Evolutionary conservation across 2,113 vertebrate genomes (phyloP), one percentile per base, ranked within the genome.

Genomic region (Oplegnathus fasciatus): DNA sequence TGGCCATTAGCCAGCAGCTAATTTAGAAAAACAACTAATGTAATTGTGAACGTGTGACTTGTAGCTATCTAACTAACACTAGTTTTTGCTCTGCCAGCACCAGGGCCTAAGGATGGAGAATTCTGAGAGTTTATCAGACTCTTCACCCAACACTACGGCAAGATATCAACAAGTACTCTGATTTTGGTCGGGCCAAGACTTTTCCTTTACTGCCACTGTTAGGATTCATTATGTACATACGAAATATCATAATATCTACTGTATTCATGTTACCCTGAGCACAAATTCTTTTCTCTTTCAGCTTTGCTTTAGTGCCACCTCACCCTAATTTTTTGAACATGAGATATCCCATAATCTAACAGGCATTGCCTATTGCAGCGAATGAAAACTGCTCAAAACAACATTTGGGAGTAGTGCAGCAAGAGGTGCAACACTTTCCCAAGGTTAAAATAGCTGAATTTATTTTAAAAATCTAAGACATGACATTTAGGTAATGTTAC

Each of bases 1-100:
- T 18, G 44, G 67, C 57, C 32, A 60, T 78, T 83, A 86, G 58
- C 85, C 60, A 32, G 24, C 52, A 70, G 62, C 75, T 80, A 37
- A 80, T 74, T 71, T 28, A 34, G 20, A 14, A 28, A 79, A 50
- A 48, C 32, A 50, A 50, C 67, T 22, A 1, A 37, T 70, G 32
- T 67, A 9, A 61, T 57, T 77, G 18, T 57, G 30, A 70, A 75
- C 6, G 17, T 68, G 24, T 69, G 28, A 34, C 57, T 58, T 52
- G 24, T 64, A 54, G 32, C 10, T 17, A 7, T 20, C 10, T 40
- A 5, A 52, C 67, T 37, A 52, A 73, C 8, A 24, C 4, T 24
- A 50, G 40, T 9, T 67, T 46, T 24, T 70, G 40, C 30, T 52
- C 28, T 61, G 61, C 28, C 30, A 40, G 26, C 28, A 26, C 20